phyloP scores from a whole-genome alignment of 1,140 invertebrate genomes.

The Coenobita brevimanus region DNA sequence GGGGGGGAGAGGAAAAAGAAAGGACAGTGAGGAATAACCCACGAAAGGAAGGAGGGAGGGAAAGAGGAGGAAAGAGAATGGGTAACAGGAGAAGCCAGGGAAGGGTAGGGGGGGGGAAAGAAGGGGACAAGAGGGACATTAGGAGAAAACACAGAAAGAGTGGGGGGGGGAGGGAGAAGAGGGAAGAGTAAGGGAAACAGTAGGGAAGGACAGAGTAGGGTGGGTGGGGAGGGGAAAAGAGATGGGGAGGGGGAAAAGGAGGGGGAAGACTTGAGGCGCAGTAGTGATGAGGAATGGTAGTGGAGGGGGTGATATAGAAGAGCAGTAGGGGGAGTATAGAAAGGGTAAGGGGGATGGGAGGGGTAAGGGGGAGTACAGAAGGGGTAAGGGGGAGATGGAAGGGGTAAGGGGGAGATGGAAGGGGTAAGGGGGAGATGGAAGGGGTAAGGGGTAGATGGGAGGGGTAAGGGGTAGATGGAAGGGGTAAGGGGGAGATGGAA shows the following conservation, averaged over 20 bases:
- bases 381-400: background rate
- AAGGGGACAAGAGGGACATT: background rate
- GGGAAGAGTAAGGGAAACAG: conserved; percentile 55
- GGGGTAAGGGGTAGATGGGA: background rate
- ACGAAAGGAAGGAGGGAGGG: conserved; percentile 38
- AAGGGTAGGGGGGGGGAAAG: conserved; percentile 1
- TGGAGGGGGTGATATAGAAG: background rate
- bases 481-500: too few species aligned
- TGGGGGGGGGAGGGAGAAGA: conserved; percentile 63
- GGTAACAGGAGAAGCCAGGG: conserved; percentile 69
- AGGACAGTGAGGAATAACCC: background rate
- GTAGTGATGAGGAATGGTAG: background rate
- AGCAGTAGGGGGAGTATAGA: background rate
- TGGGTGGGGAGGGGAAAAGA: background rate
- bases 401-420: background rate
- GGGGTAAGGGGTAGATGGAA: too few species aligned
- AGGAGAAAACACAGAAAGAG: too few species aligned
- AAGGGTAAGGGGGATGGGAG: background rate
- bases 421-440: background rate
- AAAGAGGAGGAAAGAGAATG: conserved; percentile 65
- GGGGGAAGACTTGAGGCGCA: background rate
- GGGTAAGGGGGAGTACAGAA: background rate
- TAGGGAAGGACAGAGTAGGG: background rate
- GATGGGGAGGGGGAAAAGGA: background rate
- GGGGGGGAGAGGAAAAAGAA: background rate